A percentile compares a stretch with the other conserved stretches of the same genome.
These are phyloP conservation scores for Acanthisitta chloris DNA, from an alignment of 2,113 vertebrate species.

Conservation along the genomic window DNA sequence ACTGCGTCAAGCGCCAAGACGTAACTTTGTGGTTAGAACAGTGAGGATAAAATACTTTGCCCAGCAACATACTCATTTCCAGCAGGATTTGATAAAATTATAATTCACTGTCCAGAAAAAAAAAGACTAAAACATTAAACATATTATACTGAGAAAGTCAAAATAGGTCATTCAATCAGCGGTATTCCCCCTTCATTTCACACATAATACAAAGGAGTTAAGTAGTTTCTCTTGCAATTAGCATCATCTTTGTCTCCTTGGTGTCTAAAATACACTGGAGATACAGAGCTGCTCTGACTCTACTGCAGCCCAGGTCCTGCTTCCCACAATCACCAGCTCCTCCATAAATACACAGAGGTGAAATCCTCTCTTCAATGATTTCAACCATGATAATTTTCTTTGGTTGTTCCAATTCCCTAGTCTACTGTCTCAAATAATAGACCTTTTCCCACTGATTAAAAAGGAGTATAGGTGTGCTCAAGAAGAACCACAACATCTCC, in stretches of 20 bases:
- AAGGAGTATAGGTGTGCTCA: fast-evolving
- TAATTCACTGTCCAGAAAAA: conserved; percentile 35
- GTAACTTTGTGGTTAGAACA: background rate
- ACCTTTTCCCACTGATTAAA: background rate
- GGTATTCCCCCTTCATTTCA: conserved; percentile 36
- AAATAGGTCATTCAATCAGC: conserved; percentile 58
- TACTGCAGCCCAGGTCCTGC: background rate
- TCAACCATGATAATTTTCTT: background rate
- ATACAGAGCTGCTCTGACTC: background rate
- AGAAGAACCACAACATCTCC: background rate
- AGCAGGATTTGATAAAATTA: conserved; percentile 34
- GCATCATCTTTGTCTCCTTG: conserved; percentile 35
- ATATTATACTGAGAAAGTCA: conserved; percentile 47
- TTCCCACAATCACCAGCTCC: background rate
- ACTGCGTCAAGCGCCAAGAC: fast-evolving
- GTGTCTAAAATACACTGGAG: conserved; percentile 26
- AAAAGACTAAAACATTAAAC: conserved; percentile 30
- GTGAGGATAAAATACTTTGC: background rate
- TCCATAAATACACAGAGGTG: background rate
- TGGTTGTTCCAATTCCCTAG: background rate
- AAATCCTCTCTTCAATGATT: background rate
- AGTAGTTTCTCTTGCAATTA: conserved; percentile 56
- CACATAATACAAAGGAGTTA: conserved; percentile 39
- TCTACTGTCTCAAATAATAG: background rate
- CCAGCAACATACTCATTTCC: conserved; percentile 13